These are phyloP conservation scores for Equus przewalskii DNA, from an alignment of 2,113 vertebrate species.

Conservation along the genomic window DNA sequence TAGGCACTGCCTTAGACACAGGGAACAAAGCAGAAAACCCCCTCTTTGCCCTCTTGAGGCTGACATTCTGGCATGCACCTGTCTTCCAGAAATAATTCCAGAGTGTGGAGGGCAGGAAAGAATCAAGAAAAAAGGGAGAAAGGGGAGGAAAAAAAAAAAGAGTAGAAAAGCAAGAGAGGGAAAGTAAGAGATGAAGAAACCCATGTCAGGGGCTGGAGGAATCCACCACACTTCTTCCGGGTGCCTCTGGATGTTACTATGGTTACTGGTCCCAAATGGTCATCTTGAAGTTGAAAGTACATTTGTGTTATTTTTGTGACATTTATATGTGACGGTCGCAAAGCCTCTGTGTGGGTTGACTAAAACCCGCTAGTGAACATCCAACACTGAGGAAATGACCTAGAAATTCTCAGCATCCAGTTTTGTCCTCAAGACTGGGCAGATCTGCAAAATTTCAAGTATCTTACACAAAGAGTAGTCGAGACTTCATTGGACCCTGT, in stretches of 20 bases:
- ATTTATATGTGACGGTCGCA: not conserved
- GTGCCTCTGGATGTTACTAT: not conserved
- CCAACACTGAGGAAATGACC: not conserved
- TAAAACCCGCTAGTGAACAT: not conserved
- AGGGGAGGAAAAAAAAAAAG: not conserved
- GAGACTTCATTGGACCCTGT: not conserved
- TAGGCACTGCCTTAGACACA: not conserved
- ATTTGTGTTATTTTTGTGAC: constrained; percentile 11
- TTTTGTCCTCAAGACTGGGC: not conserved
- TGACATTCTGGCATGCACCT: not conserved
- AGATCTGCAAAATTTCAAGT: not conserved
- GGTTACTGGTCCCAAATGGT: not conserved
- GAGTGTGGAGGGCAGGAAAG: not conserved
- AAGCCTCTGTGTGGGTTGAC: not conserved
- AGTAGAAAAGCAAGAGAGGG: not conserved
- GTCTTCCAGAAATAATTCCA: not conserved
- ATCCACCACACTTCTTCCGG: not conserved
- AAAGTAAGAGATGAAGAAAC: not conserved
- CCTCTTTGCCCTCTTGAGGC: not conserved
- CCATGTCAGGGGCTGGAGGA: not conserved
- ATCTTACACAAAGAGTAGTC: not conserved
- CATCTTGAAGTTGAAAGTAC: not conserved
- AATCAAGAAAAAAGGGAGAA: not conserved
- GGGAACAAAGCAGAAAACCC: not conserved
- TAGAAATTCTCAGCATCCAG: not conserved